Evolutionary conservation across 2,113 vertebrate species (phyloP), one percentile per base, ranked within the genome.

Genomic region (Haplochromis burtoni): DNA sequence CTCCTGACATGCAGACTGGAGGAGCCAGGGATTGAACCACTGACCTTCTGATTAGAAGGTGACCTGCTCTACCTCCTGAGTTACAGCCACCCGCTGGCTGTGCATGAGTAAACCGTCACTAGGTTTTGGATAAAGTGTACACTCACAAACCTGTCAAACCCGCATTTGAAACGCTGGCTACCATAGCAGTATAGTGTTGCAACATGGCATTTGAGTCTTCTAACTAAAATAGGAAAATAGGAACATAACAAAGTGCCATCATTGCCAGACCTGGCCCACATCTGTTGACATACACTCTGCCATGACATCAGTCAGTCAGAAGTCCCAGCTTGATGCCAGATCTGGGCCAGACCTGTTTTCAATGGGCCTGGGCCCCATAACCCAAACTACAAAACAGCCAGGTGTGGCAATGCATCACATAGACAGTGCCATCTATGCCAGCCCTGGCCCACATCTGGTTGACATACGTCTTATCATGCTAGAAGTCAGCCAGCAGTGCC

Each of bases 241-340:
- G 29, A 61, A 61, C 8, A 31, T 17, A 61, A 17, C 8, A 59
- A 59, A 61, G 26, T 61, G 57, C 14, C 0, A 31, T 4, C 29
- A 61, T 4, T 61, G 29, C 14, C 29, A 61, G 57, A 10, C 16
- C 29, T 61, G 0, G 14, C 26, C 0, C 57, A 61, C 0, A 61
- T 61, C 57, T 61, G 57, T 61, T 61, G 57, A 17, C 29, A 61
- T 61, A 61, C 57, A 61, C 26, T 4, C 14, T 61, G 8, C 26
- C 26, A 61, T 31, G 26, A 61, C 26, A 61, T 3, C 57, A 17
- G 57, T 61, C 57, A 61, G 57, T 17, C 29, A 31, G 29, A 17
- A 61, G 14, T 31, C 8, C 57, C 29, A 17, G 26, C 57, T 61
- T 61, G 57, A 61, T 31, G 57, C 57, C 57, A 4, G 57, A 59